Evolutionary conservation across 2,797 vertebrate species (phyloP).

Genomic region (Neostethus bicornis): DNA sequence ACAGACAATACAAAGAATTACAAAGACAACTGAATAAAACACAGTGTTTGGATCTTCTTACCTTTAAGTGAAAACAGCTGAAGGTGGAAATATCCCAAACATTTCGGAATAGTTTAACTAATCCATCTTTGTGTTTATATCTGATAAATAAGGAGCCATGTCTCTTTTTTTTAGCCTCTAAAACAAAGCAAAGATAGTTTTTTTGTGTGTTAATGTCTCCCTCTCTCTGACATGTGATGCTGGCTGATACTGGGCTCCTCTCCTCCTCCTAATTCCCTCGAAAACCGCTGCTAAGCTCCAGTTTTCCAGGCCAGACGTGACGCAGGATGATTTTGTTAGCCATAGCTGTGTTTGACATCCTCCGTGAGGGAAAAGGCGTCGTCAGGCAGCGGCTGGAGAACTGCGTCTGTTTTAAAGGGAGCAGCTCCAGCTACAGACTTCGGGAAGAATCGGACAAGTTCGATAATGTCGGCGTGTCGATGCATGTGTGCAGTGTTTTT

Average conservation of each 20-base stretch:
- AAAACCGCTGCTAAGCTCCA: constrained; percentile 24
- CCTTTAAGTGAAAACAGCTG: constrained; percentile 9
- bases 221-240: constrained; percentile 37
- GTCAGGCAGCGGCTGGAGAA: constrained; percentile 43
- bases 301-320: constrained; percentile 50
- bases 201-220: constrained; percentile 15
- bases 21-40: too few species aligned
- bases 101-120: constrained; percentile 36
- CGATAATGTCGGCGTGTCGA: too few species aligned
- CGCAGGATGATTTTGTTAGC: constrained; percentile 36
- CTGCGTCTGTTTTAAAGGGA: constrained; percentile 52
- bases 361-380: constrained; percentile 57
- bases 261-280: constrained; percentile 27
- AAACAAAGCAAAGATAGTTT: too few species aligned
- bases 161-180: constrained; percentile 31
- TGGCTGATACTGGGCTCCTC: constrained; percentile 32
- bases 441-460: constrained; percentile 59
- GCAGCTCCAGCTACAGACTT: constrained; percentile 43
- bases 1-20: too few species aligned
- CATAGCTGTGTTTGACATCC: constrained; percentile 28
- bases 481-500: too few species aligned
- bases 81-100: constrained; percentile 29
- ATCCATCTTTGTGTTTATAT: constrained; percentile 40
- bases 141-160: constrained; percentile 33
- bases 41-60: constrained; percentile 38